Conservation (phyloP, 1,140 invertebrate genomes). For the Caerostris extrusa region DNA sequence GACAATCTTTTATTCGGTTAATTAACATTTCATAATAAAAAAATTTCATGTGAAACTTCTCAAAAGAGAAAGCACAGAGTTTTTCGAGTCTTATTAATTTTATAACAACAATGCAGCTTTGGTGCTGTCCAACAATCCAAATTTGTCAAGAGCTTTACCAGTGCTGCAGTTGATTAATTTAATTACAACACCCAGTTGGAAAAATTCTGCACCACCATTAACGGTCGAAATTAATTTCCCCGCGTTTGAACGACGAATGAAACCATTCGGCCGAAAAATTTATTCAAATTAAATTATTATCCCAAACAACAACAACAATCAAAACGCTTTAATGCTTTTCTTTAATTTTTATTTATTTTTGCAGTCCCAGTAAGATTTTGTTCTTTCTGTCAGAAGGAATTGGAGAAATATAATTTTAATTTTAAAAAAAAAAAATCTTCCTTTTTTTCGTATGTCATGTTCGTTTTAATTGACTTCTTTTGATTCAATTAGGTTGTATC, state of each 20-base stretch:
- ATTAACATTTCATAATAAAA: too few species aligned
- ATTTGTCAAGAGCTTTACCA: too few species aligned
- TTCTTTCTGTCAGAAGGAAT: not conserved
- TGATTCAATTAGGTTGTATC: slow-evolving; percentile 28
- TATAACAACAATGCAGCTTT: too few species aligned
- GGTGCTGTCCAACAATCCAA: too few species aligned
- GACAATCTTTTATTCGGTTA: too few species aligned
- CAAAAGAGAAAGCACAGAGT: too few species aligned
- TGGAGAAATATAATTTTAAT: slow-evolving; percentile 32
- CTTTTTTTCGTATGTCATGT: not conserved
- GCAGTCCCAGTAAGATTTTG: not conserved
- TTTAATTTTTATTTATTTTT: not conserved
- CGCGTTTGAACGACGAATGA: not conserved
- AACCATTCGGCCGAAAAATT: not conserved
- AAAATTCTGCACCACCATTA: not conserved
- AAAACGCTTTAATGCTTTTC: not conserved
- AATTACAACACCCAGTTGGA: not conserved
- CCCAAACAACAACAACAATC: slow-evolving; percentile 21
- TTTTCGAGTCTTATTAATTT: too few species aligned
- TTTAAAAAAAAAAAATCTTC: not conserved
- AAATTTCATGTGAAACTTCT: too few species aligned
- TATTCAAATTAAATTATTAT: slow-evolving; percentile 34
- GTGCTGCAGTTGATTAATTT: not conserved
- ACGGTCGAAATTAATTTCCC: not conserved
- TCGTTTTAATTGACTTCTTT: slow-evolving; percentile 37